Percentiles rank a stretch among this genome's conserved stretches.
Conservation (phyloP, 2,888 invertebrate genomes). For the Eledone cirrhosa region DNA sequence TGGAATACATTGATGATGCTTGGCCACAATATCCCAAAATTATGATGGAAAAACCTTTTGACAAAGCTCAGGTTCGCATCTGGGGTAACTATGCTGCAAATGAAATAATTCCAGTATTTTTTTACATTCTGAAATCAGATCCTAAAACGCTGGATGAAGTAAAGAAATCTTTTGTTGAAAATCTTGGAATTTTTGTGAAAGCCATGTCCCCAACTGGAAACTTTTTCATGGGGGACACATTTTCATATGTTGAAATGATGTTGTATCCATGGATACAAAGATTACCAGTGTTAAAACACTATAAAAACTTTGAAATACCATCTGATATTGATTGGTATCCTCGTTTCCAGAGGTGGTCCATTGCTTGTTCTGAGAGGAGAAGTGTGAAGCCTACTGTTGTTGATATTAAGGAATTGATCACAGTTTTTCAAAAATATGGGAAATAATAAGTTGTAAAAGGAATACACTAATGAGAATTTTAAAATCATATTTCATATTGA, state of each 20-base stretch:
- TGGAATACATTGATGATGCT: constrained; percentile 53
- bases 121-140: constrained; percentile 41
- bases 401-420: constrained; percentile 29
- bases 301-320: constrained; percentile 45
- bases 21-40: constrained; percentile 38
- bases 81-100: constrained; percentile 48
- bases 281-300: constrained; percentile 41
- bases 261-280: constrained; percentile 44
- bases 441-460: too few relatives aligned
- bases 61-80: constrained; percentile 45
- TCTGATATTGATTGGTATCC: constrained; percentile 34
- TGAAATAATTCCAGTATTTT: constrained; percentile 47
- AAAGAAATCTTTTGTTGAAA: constrained; percentile 37
- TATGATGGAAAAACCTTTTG: constrained; percentile 45
- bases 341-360: constrained; percentile 37
- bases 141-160: constrained; percentile 38
- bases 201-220: constrained; percentile 41
- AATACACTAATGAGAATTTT: too few relatives aligned
- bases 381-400: constrained; percentile 33
- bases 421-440: constrained; percentile 37
- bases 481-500: too few relatives aligned
- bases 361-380: constrained; percentile 34
- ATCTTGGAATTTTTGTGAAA: constrained; percentile 36
- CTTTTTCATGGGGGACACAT: constrained; percentile 44
- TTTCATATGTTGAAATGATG: constrained; percentile 51